A percentile compares a stretch with the other conserved stretches of the same genome.
These are phyloP conservation scores for Grammomys surdaster DNA, from an alignment of 2,113 vertebrate genomes.

Conservation along the genomic window DNA sequence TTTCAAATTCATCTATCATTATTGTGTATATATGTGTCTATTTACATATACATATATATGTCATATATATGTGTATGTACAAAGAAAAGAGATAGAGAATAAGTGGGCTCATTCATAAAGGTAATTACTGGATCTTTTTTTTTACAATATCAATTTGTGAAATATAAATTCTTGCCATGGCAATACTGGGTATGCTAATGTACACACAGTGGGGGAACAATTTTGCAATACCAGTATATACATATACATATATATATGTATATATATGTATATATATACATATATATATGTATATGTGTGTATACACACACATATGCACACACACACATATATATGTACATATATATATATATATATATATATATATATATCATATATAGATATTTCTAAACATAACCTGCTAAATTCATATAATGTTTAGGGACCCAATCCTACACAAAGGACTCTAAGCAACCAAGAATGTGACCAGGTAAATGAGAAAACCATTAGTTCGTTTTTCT, in stretches of 20 bases:
- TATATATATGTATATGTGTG: too few species aligned
- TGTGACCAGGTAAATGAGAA: not conserved
- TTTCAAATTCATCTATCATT: not conserved
- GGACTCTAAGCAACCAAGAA: too few species aligned
- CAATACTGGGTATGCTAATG: not conserved
- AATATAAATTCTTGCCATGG: not conserved
- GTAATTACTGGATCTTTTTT: not conserved
- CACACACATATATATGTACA: not conserved
- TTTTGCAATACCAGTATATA: not conserved
- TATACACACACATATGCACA: too few species aligned
- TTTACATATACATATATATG: not conserved
- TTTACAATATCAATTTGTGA: not conserved
- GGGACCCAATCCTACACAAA: too few species aligned
- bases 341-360: too few species aligned
- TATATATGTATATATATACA: too few species aligned
- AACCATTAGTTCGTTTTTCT: conserved; percentile 1
- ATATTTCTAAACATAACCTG: not conserved
- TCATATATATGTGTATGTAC: too few species aligned
- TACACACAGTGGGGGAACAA: not conserved
- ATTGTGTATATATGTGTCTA: too few species aligned
- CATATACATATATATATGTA: too few species aligned
- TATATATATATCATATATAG: not conserved
- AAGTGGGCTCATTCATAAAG: not conserved
- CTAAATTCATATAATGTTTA: not conserved
- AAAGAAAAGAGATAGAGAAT: not conserved